Evolutionary conservation across 2,113 vertebrate genomes (phyloP), one percentile per base, ranked within the genome.

Genomic region (Sinocyclocheilus maitianheensis): DNA sequence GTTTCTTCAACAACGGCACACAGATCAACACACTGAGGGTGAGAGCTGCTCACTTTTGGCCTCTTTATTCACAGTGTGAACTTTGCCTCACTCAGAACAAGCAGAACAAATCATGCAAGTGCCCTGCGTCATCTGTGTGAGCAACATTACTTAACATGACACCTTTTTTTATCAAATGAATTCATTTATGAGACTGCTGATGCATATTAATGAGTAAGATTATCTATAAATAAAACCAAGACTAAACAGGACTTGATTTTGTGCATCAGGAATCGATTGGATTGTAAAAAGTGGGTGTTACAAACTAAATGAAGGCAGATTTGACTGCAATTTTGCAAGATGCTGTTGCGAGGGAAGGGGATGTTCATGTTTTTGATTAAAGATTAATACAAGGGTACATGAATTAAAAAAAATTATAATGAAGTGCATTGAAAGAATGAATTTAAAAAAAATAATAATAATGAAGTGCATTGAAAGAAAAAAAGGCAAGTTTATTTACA

Each of bases 21-120:
- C 96, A 97, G 93, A 95, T 99, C 94, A 96, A 97, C 78, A 82
- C 94, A 8, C 60, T 99, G 55, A 94, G 97, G 97, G 98, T 99
- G 89, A 96, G 95, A 76, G 3, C 4, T 37, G 34, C 30, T 37
- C 67, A 3, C 16, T 4, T 67, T 69, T 18, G 26, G 14, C 1
- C 5, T 67, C 24, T 67, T 14, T 67, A 67, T 67, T 34, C 26
- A 34, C 71, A 74, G 5, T 76, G 12, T 76, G 5, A n/a, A n/a
- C 5, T 11, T n/a, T 34, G 26, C 14, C 7, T 34, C 26, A 34
- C 6, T 26, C 67, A 40, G 30, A 37, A 34, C 5, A 18, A 16
- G 7, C 48, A 13, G 2, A 51, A 51, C 51, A 71, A 40, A 71
- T 40, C 1, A 71, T 9, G 7, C 67, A 71, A 37, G 34, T 37